phyloP scores from a whole-genome alignment of 2,113 vertebrate genomes.

The Irena cyanogastra region DNA sequence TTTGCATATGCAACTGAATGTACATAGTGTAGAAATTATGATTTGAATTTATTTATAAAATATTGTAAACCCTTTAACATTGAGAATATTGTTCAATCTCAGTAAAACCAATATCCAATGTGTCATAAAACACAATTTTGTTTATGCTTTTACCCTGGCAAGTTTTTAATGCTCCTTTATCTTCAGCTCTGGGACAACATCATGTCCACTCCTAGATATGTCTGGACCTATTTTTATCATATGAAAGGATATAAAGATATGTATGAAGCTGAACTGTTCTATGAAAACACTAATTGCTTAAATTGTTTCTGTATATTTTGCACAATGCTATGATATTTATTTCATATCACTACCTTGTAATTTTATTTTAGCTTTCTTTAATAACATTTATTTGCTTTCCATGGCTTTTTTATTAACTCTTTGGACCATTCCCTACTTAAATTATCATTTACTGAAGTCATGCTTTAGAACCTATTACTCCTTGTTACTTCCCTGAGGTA shows the following conservation, averaged over 20 bases:
- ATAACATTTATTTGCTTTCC: background rate
- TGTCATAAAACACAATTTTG: background rate
- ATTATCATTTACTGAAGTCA: background rate
- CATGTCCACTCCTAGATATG: background rate
- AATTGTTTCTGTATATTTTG: background rate
- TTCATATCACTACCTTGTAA: background rate
- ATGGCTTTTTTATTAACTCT: background rate
- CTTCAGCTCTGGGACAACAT: background rate
- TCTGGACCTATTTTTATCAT: background rate
- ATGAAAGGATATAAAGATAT: background rate
- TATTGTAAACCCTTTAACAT: background rate
- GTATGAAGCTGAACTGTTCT: background rate
- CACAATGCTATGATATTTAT: background rate
- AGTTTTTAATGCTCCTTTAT: background rate
- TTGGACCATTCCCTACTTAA: slow-evolving; percentile 3
- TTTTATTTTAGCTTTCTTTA: slow-evolving; percentile 14
- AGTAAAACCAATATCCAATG: background rate
- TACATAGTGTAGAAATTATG: background rate
- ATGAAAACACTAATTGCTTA: background rate
- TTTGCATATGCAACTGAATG: background rate
- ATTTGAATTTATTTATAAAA: background rate
- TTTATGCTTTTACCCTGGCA: background rate
- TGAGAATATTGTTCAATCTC: background rate
- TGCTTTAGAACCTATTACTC: background rate
- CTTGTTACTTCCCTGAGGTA: background rate